phyloP scores from a whole-genome alignment of 2,113 vertebrate genomes.

The Hippocampus abdominalis region DNA sequence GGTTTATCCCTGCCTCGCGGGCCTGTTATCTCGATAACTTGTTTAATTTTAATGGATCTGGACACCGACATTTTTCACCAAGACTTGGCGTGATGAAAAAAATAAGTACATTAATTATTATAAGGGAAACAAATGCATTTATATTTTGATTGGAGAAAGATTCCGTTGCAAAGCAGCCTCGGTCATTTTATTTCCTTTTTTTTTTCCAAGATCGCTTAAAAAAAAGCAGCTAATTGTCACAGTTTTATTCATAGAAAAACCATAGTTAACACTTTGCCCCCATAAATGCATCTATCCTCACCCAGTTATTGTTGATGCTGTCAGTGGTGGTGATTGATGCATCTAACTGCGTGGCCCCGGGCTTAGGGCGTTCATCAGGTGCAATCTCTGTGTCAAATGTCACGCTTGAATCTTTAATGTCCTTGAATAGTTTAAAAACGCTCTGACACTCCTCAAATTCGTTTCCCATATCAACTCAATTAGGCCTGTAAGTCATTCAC shows the following conservation, averaged over 20 bases:
- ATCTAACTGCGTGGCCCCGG: conserved; percentile 70
- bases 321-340: conserved; percentile 70
- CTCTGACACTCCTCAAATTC: conserved; percentile 84
- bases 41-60: conserved; percentile 60
- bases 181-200: background rate
- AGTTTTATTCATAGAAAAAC: background rate
- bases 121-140: background rate
- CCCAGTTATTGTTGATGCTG: conserved; percentile 62
- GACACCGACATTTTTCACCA: conserved; percentile 56
- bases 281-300: conserved; percentile 33
- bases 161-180: background rate
- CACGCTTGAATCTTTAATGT: conserved; percentile 85
- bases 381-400: conserved; percentile 76
- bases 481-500: conserved; percentile 63
- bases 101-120: background rate
- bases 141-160: background rate
- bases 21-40: conserved; percentile 61
- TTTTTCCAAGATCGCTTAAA: no score
- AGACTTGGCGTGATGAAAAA: conserved; percentile 12
- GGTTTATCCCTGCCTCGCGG: conserved; percentile 49
- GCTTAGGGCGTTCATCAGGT: conserved; percentile 71
- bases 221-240: background rate
- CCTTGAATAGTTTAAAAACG: conserved; percentile 90
- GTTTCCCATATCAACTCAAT: conserved; percentile 89
- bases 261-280: background rate